These are phyloP conservation scores for Aptenodytes patagonicus DNA, from an alignment of 2,113 vertebrate species.

Conservation along the genomic window DNA sequence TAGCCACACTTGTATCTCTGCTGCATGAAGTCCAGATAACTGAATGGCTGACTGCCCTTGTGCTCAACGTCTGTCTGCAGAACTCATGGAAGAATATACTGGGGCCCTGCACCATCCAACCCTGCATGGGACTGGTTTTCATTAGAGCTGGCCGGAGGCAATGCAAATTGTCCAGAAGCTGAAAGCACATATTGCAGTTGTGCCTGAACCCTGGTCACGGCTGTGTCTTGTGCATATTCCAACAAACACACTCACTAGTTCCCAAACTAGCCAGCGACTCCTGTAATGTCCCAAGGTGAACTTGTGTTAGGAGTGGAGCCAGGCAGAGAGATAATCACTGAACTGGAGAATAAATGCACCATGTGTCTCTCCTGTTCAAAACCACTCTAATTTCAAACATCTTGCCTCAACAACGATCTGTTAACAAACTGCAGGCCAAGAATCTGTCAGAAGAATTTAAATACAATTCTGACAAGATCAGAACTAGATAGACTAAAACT, in stretches of 20 bases:
- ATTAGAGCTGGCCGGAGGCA: not conserved
- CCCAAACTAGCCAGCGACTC: not conserved
- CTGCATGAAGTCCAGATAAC: not conserved
- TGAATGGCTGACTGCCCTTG: not conserved
- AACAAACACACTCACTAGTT: accelerated
- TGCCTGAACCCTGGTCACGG: accelerated
- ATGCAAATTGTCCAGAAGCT: not conserved
- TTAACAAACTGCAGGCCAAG: slow-evolving; percentile 46
- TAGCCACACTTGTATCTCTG: not conserved
- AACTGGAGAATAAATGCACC: slow-evolving; percentile 13
- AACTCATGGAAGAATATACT: not conserved
- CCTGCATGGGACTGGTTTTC: not conserved
- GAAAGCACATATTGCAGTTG: not conserved
- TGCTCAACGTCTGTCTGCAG: not conserved
- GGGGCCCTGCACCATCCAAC: not conserved
- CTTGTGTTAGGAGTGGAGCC: slow-evolving; percentile 26
- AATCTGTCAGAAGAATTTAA: slow-evolving; percentile 56
- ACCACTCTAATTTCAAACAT: slow-evolving; percentile 47
- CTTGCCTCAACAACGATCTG: slow-evolving; percentile 55
- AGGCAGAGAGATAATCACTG: slow-evolving; percentile 20
- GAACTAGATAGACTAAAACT: slow-evolving; percentile 38
- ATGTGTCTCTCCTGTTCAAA: slow-evolving; percentile 56
- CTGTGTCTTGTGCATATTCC: not conserved
- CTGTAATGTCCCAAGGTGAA: slow-evolving; percentile 41
- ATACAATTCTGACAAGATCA: slow-evolving; percentile 50